phyloP scores from a whole-genome alignment of 2,113 vertebrate genomes.

The Fregetta grallaria region DNA sequence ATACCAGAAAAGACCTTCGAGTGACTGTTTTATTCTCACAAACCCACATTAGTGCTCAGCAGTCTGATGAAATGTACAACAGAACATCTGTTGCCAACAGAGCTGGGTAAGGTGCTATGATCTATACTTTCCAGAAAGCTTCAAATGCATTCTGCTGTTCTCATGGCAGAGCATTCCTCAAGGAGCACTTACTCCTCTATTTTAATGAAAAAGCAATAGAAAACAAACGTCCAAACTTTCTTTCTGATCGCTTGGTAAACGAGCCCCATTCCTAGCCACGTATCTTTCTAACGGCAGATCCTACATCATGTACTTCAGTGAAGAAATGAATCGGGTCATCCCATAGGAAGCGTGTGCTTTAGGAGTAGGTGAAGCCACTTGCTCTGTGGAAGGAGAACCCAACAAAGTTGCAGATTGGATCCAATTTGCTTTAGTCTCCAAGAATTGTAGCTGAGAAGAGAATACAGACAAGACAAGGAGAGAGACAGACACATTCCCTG shows the following conservation, averaged over 20 bases:
- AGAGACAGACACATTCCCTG: not conserved
- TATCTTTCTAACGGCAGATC: not conserved
- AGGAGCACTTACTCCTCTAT: not conserved
- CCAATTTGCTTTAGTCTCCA: not conserved
- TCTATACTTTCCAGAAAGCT: not conserved
- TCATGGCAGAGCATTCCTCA: not conserved
- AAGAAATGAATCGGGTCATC: not conserved
- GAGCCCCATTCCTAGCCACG: not conserved
- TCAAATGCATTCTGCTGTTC: not conserved
- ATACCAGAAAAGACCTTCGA: not conserved
- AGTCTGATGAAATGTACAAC: not conserved
- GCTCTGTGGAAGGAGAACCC: not conserved
- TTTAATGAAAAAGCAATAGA: not conserved
- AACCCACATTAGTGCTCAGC: not conserved
- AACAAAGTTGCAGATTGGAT: not conserved
- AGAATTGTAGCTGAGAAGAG: not conserved
- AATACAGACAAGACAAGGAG: not conserved
- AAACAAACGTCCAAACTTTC: not conserved
- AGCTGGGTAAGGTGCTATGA: not conserved
- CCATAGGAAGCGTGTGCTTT: fast-evolving
- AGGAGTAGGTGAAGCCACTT: not conserved
- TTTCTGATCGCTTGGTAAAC: not conserved
- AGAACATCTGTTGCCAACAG: not conserved
- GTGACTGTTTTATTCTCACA: not conserved
- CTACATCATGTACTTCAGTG: not conserved